Evolutionary conservation across 2,888 invertebrate genomes (phyloP).

Genomic region (Scaptomyza caliginosa): DNA sequence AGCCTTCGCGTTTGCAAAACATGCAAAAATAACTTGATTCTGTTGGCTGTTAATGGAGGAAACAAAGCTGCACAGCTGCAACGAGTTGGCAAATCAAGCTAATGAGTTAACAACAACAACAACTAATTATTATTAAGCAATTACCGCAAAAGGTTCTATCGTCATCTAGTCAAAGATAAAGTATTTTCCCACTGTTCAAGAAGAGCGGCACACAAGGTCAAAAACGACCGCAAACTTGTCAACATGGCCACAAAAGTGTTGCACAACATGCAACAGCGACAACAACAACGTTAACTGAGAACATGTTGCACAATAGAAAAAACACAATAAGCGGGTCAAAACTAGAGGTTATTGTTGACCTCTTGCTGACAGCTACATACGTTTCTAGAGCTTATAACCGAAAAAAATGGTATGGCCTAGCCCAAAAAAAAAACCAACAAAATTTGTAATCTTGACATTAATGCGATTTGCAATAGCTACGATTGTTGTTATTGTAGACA

Average conservation of each 20-base stretch:
- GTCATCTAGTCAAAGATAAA: conserved; percentile 14
- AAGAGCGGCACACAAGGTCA: conserved; percentile 70
- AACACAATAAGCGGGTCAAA: conserved; percentile 20
- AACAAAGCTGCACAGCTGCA: conserved; percentile 35
- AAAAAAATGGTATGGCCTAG: conserved; percentile 42
- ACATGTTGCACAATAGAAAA: conserved; percentile 26
- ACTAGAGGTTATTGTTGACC: conserved; percentile 15
- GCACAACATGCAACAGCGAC: conserved; percentile 37
- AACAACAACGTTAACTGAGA: conserved; percentile 10
- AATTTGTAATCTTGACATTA: conserved; percentile 75
- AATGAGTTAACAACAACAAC: conserved; percentile 36
- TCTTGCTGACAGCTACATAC: conserved; percentile 10
- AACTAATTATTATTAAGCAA: conserved; percentile 49
- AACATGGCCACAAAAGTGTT: conserved; percentile 52
- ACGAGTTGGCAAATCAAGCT: conserved; percentile 53
- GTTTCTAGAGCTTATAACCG: conserved; percentile 8
- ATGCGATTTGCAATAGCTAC: conserved; percentile 45
- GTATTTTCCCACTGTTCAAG: conserved; percentile 56
- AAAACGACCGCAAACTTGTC: conserved; percentile 53
- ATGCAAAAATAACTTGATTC: conserved; percentile 21
- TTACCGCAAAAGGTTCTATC: conserved; percentile 50
- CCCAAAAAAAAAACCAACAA: conserved; percentile 12
- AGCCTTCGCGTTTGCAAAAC: conserved; percentile 4
- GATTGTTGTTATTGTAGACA: background rate
- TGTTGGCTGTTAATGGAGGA: conserved; percentile 46